Evolutionary conservation across 2,888 invertebrate species (phyloP).

Genomic region (Clistopyga incitator): DNA sequence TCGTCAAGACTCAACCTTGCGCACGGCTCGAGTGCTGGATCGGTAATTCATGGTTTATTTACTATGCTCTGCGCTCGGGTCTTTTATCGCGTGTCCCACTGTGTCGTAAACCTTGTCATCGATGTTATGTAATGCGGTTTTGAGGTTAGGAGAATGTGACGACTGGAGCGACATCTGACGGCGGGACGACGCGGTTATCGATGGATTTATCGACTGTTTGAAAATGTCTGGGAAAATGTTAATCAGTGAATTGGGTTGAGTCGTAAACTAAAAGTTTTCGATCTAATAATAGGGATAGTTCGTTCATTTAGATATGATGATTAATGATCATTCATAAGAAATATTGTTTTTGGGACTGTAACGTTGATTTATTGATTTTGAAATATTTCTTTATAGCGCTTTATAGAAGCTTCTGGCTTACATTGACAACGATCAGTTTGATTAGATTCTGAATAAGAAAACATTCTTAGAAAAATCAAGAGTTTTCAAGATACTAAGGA

Average conservation of each 20-base stretch:
- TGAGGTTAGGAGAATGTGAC: constrained; percentile 72
- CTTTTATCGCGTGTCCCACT: constrained; percentile 56
- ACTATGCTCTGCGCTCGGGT: not conserved
- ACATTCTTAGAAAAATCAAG: too few relatives aligned
- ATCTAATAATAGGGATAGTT: too few relatives aligned
- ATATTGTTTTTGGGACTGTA: too few relatives aligned
- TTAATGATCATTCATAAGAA: too few relatives aligned
- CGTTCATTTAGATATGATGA: too few relatives aligned
- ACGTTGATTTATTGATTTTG: too few relatives aligned
- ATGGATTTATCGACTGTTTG: not conserved
- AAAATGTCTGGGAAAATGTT: constrained; percentile 25
- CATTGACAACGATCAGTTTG: too few relatives aligned
- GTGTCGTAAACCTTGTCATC: constrained; percentile 65
- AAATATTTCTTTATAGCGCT: too few relatives aligned
- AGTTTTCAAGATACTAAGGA: too few relatives aligned
- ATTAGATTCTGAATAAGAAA: too few relatives aligned
- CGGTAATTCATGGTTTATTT: constrained; percentile 85
- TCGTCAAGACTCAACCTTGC: constrained; percentile 98
- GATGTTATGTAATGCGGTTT: constrained; percentile 73
- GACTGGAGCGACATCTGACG: constrained; percentile 45
- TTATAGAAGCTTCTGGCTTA: too few relatives aligned
- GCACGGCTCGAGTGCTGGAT: constrained; percentile 99
- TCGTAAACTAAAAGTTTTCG: not conserved
- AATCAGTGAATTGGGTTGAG: not conserved
- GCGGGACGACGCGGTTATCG: not conserved